These are phyloP conservation scores for Rhagonycha fulva DNA, from an alignment of 2,888 invertebrate genomes.

Conservation along the genomic window DNA sequence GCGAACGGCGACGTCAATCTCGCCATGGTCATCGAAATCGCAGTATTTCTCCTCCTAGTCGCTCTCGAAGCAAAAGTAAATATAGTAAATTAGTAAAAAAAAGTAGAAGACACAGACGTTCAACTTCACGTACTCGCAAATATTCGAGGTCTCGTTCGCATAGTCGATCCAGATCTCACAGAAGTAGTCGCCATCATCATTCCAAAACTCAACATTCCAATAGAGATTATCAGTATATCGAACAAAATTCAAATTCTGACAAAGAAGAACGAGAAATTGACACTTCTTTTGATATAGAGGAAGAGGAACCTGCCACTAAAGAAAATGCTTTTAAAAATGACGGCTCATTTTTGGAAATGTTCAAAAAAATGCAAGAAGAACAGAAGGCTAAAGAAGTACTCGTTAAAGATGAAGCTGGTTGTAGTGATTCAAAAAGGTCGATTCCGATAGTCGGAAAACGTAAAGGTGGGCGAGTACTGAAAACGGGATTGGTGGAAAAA, in stretches of 20 bases:
- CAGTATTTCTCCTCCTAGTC: conserved; percentile 25
- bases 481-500: conserved; percentile 90
- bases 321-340: conserved; percentile 83
- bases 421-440: conserved; percentile 54
- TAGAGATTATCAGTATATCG: conserved; percentile 10
- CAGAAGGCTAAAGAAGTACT: conserved; percentile 52
- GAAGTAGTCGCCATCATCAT: conserved; percentile 27
- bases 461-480: conserved; percentile 83
- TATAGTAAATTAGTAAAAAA: conserved; percentile 14
- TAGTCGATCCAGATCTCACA: conserved; percentile 25
- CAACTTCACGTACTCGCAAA: conserved; percentile 31
- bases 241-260: conserved; percentile 30
- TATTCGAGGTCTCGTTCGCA: conserved; percentile 24
- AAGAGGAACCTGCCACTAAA: conserved; percentile 53
- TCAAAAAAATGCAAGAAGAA: conserved; percentile 83
- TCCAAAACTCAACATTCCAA: conserved; percentile 11
- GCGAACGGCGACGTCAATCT: conserved; percentile 35
- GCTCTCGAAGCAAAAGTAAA: conserved; percentile 23
- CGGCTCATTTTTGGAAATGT: conserved; percentile 89
- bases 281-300: conserved; percentile 32
- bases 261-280: conserved; percentile 38
- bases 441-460: conserved; percentile 75
- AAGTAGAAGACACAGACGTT: conserved; percentile 9
- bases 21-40: conserved; percentile 27
- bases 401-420: conserved; percentile 41